Conservation (phyloP, 2,797 vertebrate species). For the Microctenopoma stevenorrisi region DNA sequence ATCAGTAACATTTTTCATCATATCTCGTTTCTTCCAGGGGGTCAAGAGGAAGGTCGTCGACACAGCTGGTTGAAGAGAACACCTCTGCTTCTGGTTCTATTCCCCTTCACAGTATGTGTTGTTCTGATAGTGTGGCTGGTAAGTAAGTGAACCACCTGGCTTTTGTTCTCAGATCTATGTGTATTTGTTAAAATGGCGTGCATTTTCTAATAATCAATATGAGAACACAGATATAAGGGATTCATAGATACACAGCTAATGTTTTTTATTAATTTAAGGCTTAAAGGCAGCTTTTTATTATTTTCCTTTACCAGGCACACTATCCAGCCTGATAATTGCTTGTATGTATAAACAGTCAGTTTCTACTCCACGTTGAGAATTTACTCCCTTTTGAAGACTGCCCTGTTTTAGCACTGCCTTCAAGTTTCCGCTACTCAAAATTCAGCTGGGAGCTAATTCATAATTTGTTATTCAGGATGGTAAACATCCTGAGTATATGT, state of each 20-base stretch:
- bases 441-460: slow-evolving; percentile 7
- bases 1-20: slow-evolving; percentile 27
- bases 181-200: not conserved
- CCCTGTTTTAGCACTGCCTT: not conserved
- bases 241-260: not conserved
- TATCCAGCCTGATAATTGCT: slow-evolving; percentile 1
- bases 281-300: no score
- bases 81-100: slow-evolving; percentile 67
- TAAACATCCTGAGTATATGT: not conserved
- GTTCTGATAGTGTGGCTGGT: slow-evolving; percentile 74
- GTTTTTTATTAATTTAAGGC: not conserved
- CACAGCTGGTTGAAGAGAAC: slow-evolving; percentile 60
- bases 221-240: not conserved
- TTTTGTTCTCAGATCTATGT: not conserved
- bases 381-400: not conserved
- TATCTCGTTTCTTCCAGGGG: slow-evolving; percentile 53
- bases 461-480: slow-evolving; percentile 18
- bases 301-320: no score
- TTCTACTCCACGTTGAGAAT: slow-evolving; percentile 15
- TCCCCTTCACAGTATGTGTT: slow-evolving; percentile 69
- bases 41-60: slow-evolving; percentile 54
- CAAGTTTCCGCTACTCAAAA: slow-evolving; percentile 1
- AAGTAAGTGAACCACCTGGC: slow-evolving; percentile 20
- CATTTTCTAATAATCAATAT: not conserved
- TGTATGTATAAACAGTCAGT: slow-evolving; percentile 1